A percentile compares a stretch with the other conserved stretches of the same genome.
Conservation (phyloP, 2,888 invertebrate species). For the Vanessa cardui region DNA sequence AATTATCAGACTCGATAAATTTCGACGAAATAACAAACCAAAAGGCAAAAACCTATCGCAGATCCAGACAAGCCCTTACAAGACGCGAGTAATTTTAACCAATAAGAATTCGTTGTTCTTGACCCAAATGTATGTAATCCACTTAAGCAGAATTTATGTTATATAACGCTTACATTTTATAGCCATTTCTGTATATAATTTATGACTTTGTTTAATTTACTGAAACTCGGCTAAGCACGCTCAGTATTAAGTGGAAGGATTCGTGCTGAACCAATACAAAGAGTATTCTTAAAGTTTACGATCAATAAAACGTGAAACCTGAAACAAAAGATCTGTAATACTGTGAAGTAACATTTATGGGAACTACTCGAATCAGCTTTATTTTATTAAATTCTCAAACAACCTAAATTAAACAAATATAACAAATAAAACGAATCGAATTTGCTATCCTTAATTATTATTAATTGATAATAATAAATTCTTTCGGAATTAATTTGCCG, state of each 20-base stretch:
- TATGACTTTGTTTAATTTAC: slow-evolving; percentile 11
- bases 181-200: slow-evolving; percentile 11
- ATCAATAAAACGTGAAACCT: neutral
- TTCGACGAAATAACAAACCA: neutral
- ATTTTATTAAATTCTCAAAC: too few species aligned
- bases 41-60: neutral
- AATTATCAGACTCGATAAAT: neutral
- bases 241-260: neutral
- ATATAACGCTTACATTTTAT: slow-evolving; percentile 8
- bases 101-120: slow-evolving; percentile 6
- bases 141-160: slow-evolving; percentile 15
- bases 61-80: neutral
- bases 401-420: too few species aligned
- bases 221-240: neutral
- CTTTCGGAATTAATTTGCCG: too few species aligned
- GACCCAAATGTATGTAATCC: slow-evolving; percentile 12
- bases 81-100: neutral
- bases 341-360: too few species aligned
- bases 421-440: too few species aligned
- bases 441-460: too few species aligned
- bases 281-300: neutral
- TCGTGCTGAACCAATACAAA: neutral
- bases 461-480: too few species aligned
- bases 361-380: too few species aligned
- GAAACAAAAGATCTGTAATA: too few species aligned